Evolutionary conservation across 2,113 vertebrate genomes (phyloP).

Genomic region (Cephalopterus ornatus): DNA sequence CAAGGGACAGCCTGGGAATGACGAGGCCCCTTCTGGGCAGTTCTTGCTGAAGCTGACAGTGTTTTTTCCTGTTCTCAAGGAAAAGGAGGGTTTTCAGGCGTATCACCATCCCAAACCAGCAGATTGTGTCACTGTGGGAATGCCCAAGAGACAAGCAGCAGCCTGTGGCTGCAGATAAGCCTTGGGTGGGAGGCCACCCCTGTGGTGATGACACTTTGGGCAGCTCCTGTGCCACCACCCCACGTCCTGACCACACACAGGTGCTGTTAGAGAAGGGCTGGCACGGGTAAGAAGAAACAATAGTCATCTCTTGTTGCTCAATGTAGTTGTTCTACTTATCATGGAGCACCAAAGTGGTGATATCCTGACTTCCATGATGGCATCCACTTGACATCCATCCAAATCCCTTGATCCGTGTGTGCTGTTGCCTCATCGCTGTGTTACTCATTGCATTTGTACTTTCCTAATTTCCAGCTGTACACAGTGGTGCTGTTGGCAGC

Average conservation of each 20-base stretch:
- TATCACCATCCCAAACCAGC: fast-evolving
- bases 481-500: fast-evolving
- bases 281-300: not conserved
- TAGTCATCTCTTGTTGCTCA: fast-evolving
- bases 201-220: fast-evolving
- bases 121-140: not conserved
- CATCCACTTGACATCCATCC: not conserved
- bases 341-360: fast-evolving
- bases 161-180: not conserved
- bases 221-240: fast-evolving
- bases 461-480: fast-evolving
- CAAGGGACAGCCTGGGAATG: fast-evolving
- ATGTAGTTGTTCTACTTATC: fast-evolving
- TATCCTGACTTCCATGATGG: not conserved
- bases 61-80: not conserved
- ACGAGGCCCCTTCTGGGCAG: fast-evolving
- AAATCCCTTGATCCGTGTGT: fast-evolving
- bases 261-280: fast-evolving
- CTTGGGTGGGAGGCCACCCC: not conserved
- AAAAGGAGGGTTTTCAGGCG: not conserved
- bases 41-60: not conserved
- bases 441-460: fast-evolving
- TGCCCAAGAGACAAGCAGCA: not conserved
- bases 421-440: fast-evolving
- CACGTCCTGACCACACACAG: fast-evolving